Percentiles rank a stretch among this genome's conserved stretches.
Conservation (phyloP, 1,140 invertebrate species). For the Prorops nasuta region DNA sequence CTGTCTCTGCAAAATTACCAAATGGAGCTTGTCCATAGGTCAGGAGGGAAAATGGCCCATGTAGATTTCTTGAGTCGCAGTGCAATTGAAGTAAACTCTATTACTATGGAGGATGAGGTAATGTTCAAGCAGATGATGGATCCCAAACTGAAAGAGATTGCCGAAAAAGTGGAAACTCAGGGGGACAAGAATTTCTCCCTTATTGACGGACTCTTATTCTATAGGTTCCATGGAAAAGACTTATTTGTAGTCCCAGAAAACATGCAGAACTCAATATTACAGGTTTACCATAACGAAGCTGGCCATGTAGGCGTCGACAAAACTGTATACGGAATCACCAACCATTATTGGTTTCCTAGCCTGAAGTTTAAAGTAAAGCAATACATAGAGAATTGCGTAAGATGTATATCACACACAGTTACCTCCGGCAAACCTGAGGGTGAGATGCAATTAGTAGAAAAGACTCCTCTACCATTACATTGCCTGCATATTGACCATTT, state of each 20-base stretch:
- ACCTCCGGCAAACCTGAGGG: slow-evolving; percentile 18
- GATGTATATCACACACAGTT: slow-evolving; percentile 10
- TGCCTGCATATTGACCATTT: slow-evolving; percentile 24
- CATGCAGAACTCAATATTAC: not conserved
- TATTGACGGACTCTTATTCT: not conserved
- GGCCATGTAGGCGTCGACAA: not conserved
- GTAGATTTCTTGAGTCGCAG: not conserved
- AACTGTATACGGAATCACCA: no score
- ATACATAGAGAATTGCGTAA: no score
- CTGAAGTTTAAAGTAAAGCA: no score
- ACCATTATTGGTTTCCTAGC: no score
- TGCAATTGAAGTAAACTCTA: not conserved
- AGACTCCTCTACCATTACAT: slow-evolving; percentile 17
- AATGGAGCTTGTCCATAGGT: not conserved
- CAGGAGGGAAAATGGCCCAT: no score
- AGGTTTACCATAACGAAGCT: not conserved
- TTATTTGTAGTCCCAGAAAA: slow-evolving; percentile 2
- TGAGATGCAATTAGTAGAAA: slow-evolving; percentile 14
- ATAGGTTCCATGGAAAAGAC: not conserved
- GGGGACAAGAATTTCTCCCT: not conserved
- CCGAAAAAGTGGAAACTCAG: not conserved
- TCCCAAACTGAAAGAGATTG: not conserved
- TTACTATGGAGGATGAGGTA: not conserved
- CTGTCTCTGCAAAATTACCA: no score
- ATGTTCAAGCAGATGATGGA: not conserved